A percentile compares a stretch with the other conserved stretches of the same genome.
Evolutionary conservation across 37 sponge, comb jelly and placozoan species (phyloP).

Genomic region (Beroe ovata): DNA sequence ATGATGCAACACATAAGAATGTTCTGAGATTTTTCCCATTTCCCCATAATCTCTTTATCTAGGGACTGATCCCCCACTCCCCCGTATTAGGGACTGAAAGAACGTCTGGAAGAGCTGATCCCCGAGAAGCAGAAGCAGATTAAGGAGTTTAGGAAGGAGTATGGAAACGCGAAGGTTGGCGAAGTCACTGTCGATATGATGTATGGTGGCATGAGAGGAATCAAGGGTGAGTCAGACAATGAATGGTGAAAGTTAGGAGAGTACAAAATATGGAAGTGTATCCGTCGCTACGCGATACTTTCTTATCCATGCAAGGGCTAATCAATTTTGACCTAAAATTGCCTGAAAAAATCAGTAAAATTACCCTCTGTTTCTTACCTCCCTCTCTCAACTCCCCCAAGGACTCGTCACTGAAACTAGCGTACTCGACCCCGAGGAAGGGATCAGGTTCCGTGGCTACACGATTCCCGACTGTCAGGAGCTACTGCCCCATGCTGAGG

Average conservation of each 20-base stretch:
- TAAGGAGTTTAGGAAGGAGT: conserved; percentile 78
- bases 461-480: conserved; percentile 94
- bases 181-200: conserved; percentile 91
- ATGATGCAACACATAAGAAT: too few relatives aligned
- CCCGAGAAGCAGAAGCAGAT: conserved; percentile 88
- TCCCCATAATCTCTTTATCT: too few relatives aligned
- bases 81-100: conserved; percentile 86
- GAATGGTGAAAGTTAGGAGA: too few relatives aligned
- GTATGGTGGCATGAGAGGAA: conserved; percentile 98
- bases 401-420: conserved; percentile 95
- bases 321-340: too few relatives aligned
- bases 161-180: conserved; percentile 77
- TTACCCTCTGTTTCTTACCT: too few relatives aligned
- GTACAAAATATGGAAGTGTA: too few relatives aligned
- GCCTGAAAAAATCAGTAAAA: too few relatives aligned
- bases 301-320: too few relatives aligned
- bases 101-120: conserved; percentile 76
- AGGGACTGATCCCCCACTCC: too few relatives aligned
- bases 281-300: too few relatives aligned
- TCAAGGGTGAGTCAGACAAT: conserved; percentile 79
- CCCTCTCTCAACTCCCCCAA: too few relatives aligned
- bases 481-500: conserved; percentile 88
- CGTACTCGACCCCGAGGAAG: conserved; percentile 93
- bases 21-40: too few relatives aligned
- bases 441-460: conserved; percentile 96